phyloP scores from a whole-genome alignment of 2,113 vertebrate genomes.

The Oriolus oriolus region DNA sequence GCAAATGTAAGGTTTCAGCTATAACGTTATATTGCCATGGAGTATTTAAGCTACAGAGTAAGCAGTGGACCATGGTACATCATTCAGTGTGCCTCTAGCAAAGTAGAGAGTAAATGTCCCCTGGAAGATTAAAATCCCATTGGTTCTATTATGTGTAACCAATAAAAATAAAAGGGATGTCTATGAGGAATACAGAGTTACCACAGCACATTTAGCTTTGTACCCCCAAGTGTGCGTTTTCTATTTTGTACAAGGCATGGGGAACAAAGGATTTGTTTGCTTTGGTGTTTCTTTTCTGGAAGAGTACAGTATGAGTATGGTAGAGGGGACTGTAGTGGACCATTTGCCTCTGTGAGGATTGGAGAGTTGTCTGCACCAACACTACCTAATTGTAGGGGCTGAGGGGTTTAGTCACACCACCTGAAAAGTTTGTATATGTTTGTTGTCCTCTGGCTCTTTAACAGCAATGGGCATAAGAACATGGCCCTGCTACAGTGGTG shows the following conservation, averaged over 20 bases:
- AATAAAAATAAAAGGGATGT: conserved; percentile 4
- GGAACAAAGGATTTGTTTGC: background rate
- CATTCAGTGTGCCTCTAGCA: background rate
- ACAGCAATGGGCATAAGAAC: background rate
- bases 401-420: background rate
- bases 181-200: background rate
- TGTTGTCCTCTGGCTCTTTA: background rate
- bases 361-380: background rate
- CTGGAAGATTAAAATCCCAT: conserved; percentile 51
- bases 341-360: background rate
- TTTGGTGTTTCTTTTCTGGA: background rate
- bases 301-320: fast-evolving
- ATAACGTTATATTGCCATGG: background rate
- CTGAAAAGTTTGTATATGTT: fast-evolving
- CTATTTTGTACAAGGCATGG: background rate
- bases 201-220: background rate
- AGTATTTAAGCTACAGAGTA: background rate
- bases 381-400: fast-evolving
- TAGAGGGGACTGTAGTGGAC: background rate
- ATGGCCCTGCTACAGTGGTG: background rate
- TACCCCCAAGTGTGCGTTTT: background rate
- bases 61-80: conserved; percentile 36
- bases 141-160: conserved; percentile 43
- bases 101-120: conserved; percentile 17
- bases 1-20: background rate